Conservation (phyloP, 1,140 invertebrate species). For the Microplitis mediator region DNA sequence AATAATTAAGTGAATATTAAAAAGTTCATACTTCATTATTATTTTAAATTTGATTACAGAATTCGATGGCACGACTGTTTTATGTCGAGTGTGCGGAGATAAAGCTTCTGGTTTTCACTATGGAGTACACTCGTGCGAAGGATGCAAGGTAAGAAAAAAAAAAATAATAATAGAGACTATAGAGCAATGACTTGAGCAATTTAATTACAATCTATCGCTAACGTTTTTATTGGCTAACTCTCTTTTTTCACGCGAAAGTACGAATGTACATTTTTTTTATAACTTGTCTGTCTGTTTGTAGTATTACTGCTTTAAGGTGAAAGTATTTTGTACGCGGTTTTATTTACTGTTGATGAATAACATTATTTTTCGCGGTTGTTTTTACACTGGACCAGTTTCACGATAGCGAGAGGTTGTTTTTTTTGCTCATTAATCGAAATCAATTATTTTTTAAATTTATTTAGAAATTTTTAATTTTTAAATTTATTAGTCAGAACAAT, state of each 20-base stretch:
- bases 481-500: no score
- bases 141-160: slow-evolving; percentile 89
- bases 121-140: slow-evolving; percentile 98
- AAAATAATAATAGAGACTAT: not conserved
- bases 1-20: not conserved
- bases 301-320: slow-evolving; percentile 6
- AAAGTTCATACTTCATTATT: no score
- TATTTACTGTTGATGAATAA: not conserved
- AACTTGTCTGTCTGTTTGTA: not conserved
- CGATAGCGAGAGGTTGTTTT: not conserved
- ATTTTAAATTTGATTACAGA: slow-evolving; percentile 76
- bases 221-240: not conserved
- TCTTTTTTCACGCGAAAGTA: slow-evolving; percentile 22
- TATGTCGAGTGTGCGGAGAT: slow-evolving; percentile 99
- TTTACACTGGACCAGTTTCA: not conserved
- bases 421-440: no score
- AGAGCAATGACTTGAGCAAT: slow-evolving; percentile 5
- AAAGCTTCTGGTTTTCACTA: slow-evolving; percentile 99
- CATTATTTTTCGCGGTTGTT: not conserved
- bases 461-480: no score
- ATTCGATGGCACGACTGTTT: slow-evolving; percentile 96
- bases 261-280: not conserved
- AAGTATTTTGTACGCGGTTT: slow-evolving; percentile 15
- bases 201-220: not conserved
- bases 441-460: no score